A percentile compares a stretch with the other conserved stretches of the same genome.
Evolutionary conservation across 2,888 invertebrate species (phyloP).

Genomic region (Leptothorax acervorum): DNA sequence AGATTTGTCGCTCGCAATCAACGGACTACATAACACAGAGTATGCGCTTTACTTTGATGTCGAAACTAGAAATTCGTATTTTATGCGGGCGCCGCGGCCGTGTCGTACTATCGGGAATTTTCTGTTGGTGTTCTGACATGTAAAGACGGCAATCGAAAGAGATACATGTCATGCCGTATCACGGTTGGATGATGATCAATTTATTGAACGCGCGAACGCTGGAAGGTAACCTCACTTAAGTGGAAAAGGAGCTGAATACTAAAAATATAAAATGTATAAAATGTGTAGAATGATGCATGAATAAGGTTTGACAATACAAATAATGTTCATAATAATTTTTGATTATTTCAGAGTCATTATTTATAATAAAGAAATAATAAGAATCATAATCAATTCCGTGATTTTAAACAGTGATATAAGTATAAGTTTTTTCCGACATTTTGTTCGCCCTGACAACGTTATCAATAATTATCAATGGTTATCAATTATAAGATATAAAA

Average conservation of each 20-base stretch:
- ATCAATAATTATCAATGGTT: constrained; percentile 16
- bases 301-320: background rate
- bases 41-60: background rate
- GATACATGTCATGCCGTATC: background rate
- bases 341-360: background rate
- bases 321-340: background rate
- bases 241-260: background rate
- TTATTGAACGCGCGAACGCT: background rate
- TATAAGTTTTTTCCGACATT: constrained; percentile 51
- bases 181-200: background rate
- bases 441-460: constrained; percentile 24
- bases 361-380: background rate
- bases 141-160: background rate
- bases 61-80: constrained; percentile 5
- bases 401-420: constrained; percentile 14
- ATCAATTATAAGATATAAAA: constrained; percentile 62
- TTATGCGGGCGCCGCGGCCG: background rate
- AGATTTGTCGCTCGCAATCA: constrained; percentile 12
- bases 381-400: background rate
- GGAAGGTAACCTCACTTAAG: background rate
- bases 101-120: background rate
- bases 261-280: background rate
- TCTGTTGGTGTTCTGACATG: background rate
- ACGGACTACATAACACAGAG: background rate
- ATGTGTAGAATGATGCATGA: background rate